phyloP scores from a whole-genome alignment of 2,888 invertebrate genomes.

The Allygus modestus region DNA sequence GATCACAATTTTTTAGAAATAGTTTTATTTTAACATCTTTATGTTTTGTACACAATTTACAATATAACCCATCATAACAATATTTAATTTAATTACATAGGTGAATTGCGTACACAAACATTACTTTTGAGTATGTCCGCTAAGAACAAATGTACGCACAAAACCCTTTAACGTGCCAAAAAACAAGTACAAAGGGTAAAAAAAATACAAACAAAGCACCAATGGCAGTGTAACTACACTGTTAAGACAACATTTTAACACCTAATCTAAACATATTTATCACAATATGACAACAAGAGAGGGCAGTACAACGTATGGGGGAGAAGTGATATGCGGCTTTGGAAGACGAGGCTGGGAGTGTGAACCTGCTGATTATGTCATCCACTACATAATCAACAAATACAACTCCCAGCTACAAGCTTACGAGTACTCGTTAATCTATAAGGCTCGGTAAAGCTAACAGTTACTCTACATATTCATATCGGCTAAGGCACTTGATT shows the following conservation, averaged over 20 bases:
- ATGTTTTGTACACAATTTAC: constrained; percentile 19
- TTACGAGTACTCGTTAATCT: neutral
- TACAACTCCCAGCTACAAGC: constrained; percentile 17
- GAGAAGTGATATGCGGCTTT: neutral
- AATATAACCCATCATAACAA: constrained; percentile 3
- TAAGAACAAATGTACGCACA: neutral
- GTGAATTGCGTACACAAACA: neutral
- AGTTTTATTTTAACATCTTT: neutral
- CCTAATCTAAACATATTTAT: neutral
- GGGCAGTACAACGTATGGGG: constrained; percentile 37
- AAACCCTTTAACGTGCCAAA: neutral
- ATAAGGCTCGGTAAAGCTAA: constrained; percentile 29
- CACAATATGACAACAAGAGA: constrained; percentile 15
- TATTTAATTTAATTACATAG: neutral
- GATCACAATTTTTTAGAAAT: neutral
- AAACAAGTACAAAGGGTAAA: constrained; percentile 12
- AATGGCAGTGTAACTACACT: neutral
- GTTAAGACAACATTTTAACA: neutral
- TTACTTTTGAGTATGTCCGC: neutral
- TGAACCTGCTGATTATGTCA: constrained; percentile 27
- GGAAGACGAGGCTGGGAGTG: constrained; percentile 16
- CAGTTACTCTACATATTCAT: neutral
- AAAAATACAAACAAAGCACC: neutral
- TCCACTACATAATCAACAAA: constrained; percentile 49
- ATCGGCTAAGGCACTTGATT: constrained; percentile 6